Conservation (phyloP, 2,113 vertebrate species). For the Ophthalmolycus amberensis region DNA sequence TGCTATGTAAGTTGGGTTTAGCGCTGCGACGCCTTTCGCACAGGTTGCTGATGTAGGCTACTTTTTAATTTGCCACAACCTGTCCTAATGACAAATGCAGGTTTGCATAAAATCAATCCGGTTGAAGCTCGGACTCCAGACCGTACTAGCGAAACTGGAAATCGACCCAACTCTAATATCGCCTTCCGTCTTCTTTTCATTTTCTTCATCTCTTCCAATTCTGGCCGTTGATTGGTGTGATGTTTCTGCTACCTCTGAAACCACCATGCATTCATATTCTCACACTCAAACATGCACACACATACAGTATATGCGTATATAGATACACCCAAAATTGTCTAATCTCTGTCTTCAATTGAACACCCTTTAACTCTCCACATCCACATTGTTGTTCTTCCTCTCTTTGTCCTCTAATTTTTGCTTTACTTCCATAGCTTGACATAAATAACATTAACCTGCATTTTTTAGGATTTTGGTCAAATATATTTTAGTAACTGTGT, state of each 20-base stretch:
- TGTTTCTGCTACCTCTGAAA: background rate
- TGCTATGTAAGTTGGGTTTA: background rate
- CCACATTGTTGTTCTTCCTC: background rate
- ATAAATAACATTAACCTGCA: constrained; percentile 9
- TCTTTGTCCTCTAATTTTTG: background rate
- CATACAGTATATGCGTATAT: background rate
- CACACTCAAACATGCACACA: background rate
- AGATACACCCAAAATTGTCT: constrained; percentile 1
- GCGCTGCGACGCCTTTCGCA: background rate
- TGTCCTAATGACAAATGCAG: background rate
- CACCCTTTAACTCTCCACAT: background rate
- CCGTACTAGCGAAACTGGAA: background rate
- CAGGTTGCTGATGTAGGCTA: too few species aligned
- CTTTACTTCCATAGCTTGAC: constrained; percentile 1
- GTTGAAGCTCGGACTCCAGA: background rate
- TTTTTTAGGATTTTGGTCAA: background rate
- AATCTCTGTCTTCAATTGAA: background rate
- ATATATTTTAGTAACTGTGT: background rate
- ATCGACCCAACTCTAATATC: background rate
- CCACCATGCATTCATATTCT: background rate
- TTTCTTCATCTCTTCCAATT: constrained; percentile 17
- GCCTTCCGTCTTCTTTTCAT: background rate
- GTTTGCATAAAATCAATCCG: background rate
- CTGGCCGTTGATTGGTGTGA: background rate
- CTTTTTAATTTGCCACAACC: too few species aligned